Evolutionary conservation across 2,888 invertebrate species (phyloP).

Genomic region (Xiphydria camelus): DNA sequence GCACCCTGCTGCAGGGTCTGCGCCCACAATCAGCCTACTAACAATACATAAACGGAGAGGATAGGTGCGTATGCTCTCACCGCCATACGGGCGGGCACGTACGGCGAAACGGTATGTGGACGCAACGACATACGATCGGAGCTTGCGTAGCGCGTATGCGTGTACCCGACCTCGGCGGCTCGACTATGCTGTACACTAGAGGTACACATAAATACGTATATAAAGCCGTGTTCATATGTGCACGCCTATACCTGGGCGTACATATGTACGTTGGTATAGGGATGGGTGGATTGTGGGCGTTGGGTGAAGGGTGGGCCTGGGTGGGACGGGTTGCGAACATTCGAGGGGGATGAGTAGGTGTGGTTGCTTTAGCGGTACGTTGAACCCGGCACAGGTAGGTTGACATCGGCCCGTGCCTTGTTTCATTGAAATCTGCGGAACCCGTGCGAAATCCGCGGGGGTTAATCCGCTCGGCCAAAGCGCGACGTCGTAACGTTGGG

Average conservation of each 20-base stretch:
- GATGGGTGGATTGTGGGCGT: slow-evolving; percentile 20
- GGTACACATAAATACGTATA: slow-evolving; percentile 14
- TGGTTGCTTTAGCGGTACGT: slow-evolving; percentile 57
- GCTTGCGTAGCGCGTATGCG: slow-evolving; percentile 3
- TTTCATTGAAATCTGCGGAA: slow-evolving; percentile 54
- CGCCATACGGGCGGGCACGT: not conserved
- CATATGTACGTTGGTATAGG: slow-evolving; percentile 4
- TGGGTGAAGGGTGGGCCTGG: slow-evolving; percentile 8
- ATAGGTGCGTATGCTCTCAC: too few relatives aligned
- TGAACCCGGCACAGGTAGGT: slow-evolving; percentile 54
- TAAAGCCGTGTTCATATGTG: slow-evolving; percentile 14
- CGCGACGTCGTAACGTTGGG: too few relatives aligned
- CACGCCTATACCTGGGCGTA: slow-evolving; percentile 3
- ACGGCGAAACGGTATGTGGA: slow-evolving; percentile 14
- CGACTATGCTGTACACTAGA: slow-evolving; percentile 3
- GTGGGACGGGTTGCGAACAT: slow-evolving; percentile 44
- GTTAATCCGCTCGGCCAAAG: not conserved
- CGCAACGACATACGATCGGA: too few relatives aligned
- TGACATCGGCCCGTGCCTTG: slow-evolving; percentile 52
- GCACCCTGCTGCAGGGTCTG: slow-evolving; percentile 27
- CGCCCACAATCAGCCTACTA: slow-evolving; percentile 42
- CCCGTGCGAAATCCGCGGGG: slow-evolving; percentile 48
- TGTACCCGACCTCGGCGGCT: not conserved
- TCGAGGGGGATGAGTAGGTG: slow-evolving; percentile 51
- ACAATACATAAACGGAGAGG: too few relatives aligned